These are phyloP conservation scores for Sphyrna mokarran DNA, from an alignment of 2,113 vertebrate species.

Conservation along the genomic window DNA sequence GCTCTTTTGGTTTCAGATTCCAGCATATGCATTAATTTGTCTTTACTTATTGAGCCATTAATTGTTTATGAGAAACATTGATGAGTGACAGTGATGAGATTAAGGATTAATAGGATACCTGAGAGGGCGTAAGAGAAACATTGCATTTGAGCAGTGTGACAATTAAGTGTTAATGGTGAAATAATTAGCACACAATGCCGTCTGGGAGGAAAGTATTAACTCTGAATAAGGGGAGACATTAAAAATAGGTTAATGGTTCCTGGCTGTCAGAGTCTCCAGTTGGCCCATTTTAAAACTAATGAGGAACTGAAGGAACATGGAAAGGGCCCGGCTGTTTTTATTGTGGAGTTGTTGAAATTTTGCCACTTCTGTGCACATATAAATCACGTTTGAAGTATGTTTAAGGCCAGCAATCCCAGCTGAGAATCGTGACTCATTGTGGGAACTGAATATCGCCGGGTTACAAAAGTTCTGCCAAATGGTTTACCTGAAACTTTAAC, in stretches of 20 bases:
- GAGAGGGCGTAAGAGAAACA: neutral
- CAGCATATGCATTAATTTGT: too few species aligned
- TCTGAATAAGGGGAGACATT: slow-evolving; percentile 19
- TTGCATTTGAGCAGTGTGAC: neutral
- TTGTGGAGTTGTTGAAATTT: neutral
- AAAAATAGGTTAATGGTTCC: neutral
- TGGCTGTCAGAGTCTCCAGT: neutral
- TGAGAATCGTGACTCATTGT: neutral
- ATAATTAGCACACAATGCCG: slow-evolving; percentile 2
- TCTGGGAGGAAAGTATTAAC: neutral
- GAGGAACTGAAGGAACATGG: neutral
- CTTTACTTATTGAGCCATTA: neutral
- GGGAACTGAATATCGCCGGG: neutral
- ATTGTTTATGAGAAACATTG: neutral
- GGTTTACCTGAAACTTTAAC: neutral
- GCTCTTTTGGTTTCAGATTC: too few species aligned
- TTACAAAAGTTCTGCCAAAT: neutral
- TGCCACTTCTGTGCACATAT: neutral
- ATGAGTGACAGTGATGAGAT: neutral
- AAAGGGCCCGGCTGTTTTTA: neutral
- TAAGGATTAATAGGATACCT: slow-evolving; percentile 12
- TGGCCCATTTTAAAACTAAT: neutral
- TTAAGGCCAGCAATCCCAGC: neutral
- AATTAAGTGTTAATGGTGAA: slow-evolving; percentile 9
- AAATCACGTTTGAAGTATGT: neutral